Conservation (phyloP, 2,888 invertebrate species). For the Agrilus biguttatus region DNA sequence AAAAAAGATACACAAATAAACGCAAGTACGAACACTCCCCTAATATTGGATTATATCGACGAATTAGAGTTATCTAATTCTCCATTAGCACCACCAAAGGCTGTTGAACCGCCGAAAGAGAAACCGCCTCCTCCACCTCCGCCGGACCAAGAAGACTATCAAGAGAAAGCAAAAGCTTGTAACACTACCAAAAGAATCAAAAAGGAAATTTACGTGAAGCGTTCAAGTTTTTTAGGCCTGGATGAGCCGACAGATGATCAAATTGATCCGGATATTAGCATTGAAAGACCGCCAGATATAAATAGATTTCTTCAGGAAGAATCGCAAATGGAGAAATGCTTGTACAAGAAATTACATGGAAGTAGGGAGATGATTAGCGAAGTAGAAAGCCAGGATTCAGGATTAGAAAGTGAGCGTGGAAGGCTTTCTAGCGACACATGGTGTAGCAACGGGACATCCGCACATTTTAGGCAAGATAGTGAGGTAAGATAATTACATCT, state of each 20-base stretch:
- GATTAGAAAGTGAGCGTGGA: constrained; percentile 51
- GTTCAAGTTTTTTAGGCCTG: constrained; percentile 74
- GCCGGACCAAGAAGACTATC: constrained; percentile 27
- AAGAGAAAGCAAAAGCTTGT: constrained; percentile 23
- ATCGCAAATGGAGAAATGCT: constrained; percentile 58
- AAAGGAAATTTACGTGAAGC: constrained; percentile 69
- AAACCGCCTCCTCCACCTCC: constrained; percentile 58
- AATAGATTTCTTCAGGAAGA: constrained; percentile 68
- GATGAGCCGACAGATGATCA: constrained; percentile 59
- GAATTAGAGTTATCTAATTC: constrained; percentile 37
- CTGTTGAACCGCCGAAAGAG: constrained; percentile 32
- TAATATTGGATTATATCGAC: constrained; percentile 14
- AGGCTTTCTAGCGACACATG: constrained; percentile 41
- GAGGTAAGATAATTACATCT: constrained; percentile 33
- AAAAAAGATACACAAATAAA: too few species aligned
- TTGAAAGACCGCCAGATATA: constrained; percentile 66
- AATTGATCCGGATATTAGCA: constrained; percentile 49
- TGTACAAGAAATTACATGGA: constrained; percentile 45
- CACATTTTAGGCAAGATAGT: constrained; percentile 66
- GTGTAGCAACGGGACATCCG: constrained; percentile 32
- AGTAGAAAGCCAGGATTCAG: constrained; percentile 61
- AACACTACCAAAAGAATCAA: constrained; percentile 76
- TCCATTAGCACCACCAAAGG: constrained; percentile 13
- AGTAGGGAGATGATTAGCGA: constrained; percentile 22
- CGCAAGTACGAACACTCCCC: too few species aligned